Percentiles rank a stretch among this genome's conserved stretches.
Evolutionary conservation across 2,113 vertebrate species (phyloP).

Genomic region (Ardeotis arabs): DNA sequence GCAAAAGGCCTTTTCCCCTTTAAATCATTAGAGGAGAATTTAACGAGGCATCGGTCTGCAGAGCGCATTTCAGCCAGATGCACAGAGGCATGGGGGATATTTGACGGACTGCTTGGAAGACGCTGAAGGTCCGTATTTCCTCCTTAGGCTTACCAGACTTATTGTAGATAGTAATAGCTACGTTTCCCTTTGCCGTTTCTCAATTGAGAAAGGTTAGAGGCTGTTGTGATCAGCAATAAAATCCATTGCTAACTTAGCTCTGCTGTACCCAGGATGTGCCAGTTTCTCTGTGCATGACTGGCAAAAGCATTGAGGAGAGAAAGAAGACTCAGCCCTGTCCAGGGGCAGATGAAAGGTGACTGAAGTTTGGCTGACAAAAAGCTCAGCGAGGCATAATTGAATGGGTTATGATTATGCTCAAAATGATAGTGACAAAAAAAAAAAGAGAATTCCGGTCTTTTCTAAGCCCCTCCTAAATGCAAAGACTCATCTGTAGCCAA

Average conservation of each 20-base stretch:
- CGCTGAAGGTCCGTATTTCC: not conserved
- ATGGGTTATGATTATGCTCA: not conserved
- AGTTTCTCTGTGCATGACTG: not conserved
- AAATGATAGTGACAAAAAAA: not conserved
- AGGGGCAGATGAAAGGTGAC: not conserved
- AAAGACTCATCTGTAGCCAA: not conserved
- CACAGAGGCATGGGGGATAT: not conserved
- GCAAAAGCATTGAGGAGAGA: not conserved
- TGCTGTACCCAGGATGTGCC: not conserved
- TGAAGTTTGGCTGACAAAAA: not conserved
- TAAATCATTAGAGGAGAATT: constrained; percentile 42
- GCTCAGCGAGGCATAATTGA: not conserved
- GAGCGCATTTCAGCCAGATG: constrained; percentile 7
- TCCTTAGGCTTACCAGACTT: not conserved
- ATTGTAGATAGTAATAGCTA: not conserved
- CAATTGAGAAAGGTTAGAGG: not conserved
- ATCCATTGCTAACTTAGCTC: not conserved
- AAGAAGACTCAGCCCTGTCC: not conserved
- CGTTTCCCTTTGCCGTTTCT: not conserved
- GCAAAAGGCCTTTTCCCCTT: constrained; percentile 43
- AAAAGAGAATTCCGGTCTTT: not conserved
- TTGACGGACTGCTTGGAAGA: not conserved
- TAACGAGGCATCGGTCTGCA: constrained; percentile 32
- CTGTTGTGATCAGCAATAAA: not conserved
- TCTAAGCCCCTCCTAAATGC: not conserved